A percentile compares a stretch with the other conserved stretches of the same genome.
phyloP scores from a whole-genome alignment of 37 sponge, comb jelly and placozoan species.

The Corticium candelabrum region DNA sequence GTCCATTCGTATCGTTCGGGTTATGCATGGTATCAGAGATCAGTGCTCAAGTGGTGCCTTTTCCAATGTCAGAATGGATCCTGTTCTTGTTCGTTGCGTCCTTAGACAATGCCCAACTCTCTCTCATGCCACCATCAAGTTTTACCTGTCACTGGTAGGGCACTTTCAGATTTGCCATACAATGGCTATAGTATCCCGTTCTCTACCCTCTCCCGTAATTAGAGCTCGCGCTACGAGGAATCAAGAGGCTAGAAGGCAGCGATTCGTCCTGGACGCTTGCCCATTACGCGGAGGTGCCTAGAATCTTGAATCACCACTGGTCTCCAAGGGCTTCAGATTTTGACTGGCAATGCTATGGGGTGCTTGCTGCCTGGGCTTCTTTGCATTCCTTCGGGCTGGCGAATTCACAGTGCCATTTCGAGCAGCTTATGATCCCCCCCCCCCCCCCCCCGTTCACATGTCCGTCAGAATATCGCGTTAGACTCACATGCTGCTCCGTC shows the following conservation, averaged over 20 bases:
- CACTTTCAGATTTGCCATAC: constrained; percentile 7
- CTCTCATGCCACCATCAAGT: constrained; percentile 16
- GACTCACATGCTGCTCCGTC: neutral
- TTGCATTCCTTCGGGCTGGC: neutral
- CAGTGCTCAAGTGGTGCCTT: neutral
- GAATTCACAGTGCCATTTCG: neutral
- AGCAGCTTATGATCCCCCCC: neutral
- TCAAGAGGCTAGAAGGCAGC: too few species aligned
- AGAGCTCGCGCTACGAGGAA: too few species aligned
- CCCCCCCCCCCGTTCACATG: neutral
- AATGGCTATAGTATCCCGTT: too few species aligned
- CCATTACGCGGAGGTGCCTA: neutral
- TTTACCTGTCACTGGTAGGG: constrained; percentile 22
- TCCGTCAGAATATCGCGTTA: neutral
- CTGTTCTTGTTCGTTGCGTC: constrained; percentile 21
- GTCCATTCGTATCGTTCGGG: constrained; percentile 8
- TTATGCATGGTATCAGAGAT: constrained; percentile 6
- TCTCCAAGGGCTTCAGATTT: neutral
- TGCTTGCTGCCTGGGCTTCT: neutral
- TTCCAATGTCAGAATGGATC: constrained; percentile 15
- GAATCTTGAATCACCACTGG: neutral
- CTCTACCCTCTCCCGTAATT: too few species aligned
- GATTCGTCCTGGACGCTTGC: neutral
- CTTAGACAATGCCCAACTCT: neutral
- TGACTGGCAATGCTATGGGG: neutral